phyloP scores from a whole-genome alignment of 2,113 vertebrate species.

The Okapia johnstoni region DNA sequence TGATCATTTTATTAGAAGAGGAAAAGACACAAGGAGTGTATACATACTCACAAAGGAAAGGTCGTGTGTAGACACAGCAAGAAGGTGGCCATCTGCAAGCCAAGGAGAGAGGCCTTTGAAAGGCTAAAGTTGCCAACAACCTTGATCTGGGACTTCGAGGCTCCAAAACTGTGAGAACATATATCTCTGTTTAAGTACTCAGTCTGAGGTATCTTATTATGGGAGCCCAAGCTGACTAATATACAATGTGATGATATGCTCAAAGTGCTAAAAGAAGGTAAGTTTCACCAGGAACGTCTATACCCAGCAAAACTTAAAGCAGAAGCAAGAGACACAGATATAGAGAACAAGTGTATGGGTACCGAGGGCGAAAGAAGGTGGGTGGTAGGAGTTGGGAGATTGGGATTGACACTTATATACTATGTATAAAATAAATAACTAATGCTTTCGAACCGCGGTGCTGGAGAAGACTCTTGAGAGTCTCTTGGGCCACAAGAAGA shows the following conservation, averaged over 20 bases:
- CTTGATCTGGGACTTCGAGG: not conserved
- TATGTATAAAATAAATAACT: not conserved
- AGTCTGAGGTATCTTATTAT: not conserved
- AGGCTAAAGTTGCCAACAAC: not conserved
- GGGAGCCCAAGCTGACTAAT: not conserved
- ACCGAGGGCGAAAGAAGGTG: not conserved
- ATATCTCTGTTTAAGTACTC: not conserved
- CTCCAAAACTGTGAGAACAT: not conserved
- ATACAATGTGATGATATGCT: not conserved
- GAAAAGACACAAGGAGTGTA: not conserved
- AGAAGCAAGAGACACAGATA: not conserved
- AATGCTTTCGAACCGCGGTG: fast-evolving
- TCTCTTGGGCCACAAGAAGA: not conserved
- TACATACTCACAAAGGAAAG: not conserved
- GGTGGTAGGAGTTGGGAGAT: not conserved
- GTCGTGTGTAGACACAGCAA: not conserved
- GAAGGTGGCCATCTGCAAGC: not conserved
- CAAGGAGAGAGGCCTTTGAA: not conserved
- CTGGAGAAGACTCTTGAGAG: not conserved
- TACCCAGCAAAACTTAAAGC: not conserved
- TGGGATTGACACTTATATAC: not conserved
- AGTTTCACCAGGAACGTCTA: not conserved
- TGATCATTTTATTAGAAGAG: not conserved
- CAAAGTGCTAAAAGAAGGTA: not conserved
- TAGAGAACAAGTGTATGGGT: not conserved